These are phyloP conservation scores for Mechanitis messenoides DNA, from an alignment of 2,888 invertebrate species.

Conservation along the genomic window DNA sequence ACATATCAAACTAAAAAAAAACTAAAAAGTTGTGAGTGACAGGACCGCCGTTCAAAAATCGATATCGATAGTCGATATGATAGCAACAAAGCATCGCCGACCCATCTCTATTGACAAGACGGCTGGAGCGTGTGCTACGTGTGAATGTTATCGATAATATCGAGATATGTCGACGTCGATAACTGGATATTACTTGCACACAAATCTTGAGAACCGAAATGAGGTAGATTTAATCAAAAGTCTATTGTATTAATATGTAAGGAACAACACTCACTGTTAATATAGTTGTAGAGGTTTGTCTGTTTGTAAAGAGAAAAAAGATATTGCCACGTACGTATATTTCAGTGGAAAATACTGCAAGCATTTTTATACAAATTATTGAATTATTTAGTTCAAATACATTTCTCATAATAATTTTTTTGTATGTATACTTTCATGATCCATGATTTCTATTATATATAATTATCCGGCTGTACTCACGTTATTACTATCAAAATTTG, in stretches of 20 bases:
- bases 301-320: no score
- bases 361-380: no score
- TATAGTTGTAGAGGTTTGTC: no score
- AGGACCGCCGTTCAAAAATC: conserved; percentile 71
- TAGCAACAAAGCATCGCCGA: conserved; percentile 69
- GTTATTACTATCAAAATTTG: no score
- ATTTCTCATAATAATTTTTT: neutral
- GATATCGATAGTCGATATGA: conserved; percentile 65
- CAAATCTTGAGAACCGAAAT: conserved; percentile 53
- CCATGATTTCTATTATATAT: no score
- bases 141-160: conserved; percentile 73
- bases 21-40: conserved; percentile 70
- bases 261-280: conserved; percentile 18
- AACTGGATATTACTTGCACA: conserved; percentile 65
- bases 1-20: conserved; percentile 62
- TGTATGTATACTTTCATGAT: no score
- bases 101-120: conserved; percentile 66
- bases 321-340: no score
- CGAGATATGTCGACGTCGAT: conserved; percentile 62
- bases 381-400: no score
- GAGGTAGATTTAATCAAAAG: conserved; percentile 47
- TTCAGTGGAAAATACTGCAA: no score
- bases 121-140: conserved; percentile 72
- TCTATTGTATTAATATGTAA: conserved; percentile 32
- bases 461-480: no score